A percentile compares a stretch with the other conserved stretches of the same genome.
Conservation (phyloP, 2,888 invertebrate genomes). For the Diarsia rubi region DNA sequence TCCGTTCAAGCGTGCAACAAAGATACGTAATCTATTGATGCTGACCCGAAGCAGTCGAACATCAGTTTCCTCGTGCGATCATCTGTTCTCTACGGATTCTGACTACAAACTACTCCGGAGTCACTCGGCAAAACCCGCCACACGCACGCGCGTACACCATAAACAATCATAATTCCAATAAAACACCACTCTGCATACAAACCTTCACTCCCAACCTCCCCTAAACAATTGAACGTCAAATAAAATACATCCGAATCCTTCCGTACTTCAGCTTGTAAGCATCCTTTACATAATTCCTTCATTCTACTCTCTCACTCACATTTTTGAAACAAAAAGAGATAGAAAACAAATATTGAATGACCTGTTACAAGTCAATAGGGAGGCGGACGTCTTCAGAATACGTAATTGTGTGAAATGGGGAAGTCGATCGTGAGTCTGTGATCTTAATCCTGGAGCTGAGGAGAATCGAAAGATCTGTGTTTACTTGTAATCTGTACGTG, state of each 20-base stretch:
- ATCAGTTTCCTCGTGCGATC: neutral
- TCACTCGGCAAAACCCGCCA: neutral
- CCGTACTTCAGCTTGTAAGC: constrained; percentile 28
- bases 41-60: neutral
- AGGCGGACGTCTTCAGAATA: constrained; percentile 50
- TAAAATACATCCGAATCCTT: constrained; percentile 43
- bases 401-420: constrained; percentile 49
- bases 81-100: neutral
- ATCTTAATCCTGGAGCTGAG: constrained; percentile 36
- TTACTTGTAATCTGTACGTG: constrained; percentile 23
- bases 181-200: constrained; percentile 3
- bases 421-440: constrained; percentile 25
- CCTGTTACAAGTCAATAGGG: constrained; percentile 63
- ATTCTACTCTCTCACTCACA: constrained; percentile 30
- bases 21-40: neutral
- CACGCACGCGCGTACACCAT: neutral
- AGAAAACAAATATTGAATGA: constrained; percentile 53
- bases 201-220: neutral
- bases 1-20: too few species aligned
- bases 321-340: constrained; percentile 23
- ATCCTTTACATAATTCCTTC: constrained; percentile 53
- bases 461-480: constrained; percentile 17
- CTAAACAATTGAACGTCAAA: constrained; percentile 42
- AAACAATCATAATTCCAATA: constrained; percentile 1
- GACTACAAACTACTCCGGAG: neutral